Evolutionary conservation across 2,888 invertebrate species (phyloP), one percentile per base, ranked within the genome.

Genomic region (Microdon myrmicae): DNA sequence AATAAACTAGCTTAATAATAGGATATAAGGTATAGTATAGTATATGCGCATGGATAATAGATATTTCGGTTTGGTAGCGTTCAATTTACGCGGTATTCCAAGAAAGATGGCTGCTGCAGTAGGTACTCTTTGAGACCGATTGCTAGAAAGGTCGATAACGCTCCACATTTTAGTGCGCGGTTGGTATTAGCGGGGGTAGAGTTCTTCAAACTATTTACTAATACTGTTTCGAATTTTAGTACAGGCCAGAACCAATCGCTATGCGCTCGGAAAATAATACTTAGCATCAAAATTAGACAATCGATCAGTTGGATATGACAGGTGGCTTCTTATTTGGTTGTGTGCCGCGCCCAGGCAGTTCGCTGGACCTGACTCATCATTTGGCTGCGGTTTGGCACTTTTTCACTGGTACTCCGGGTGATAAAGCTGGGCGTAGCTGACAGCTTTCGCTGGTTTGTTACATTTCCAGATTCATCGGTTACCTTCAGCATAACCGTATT

Each of bases 261-360:
- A 19, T 41, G 38, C 48, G 38, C 41, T 29, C 9, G 22, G 25
- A 16, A 39, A 51, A 58, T 64, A 64, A 64, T 64, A 64, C 64
- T 64, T 61, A 58, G 58, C 28, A 22, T 41, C 31, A 41, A 43
- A 35, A 39, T 35, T 20, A 7, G 8, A 35, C 26, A 9, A 37
- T 34, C 22, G 9, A 20, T 4, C n/a, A 47, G 14, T 2, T 8
- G 7, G 6, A 14, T 5, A 31, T 3, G 16, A 13, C 12, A 4
- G 25, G 6, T 7, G n/a, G 25, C 2, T 16, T 39, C 14, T 76
- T 82, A 92, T 81, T 92, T 93, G 20, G 92, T 93, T 17, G 93
- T 94, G 75, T 93, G 93, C 70, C 93, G 83, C 12, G 92, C 91
- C 92, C 92, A 93, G 66, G 88, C 86, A 4, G 90, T 87, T 68